A percentile compares a stretch with the other conserved stretches of the same genome.
Conservation (phyloP, 2,113 vertebrate species). For the Sander lucioperca region DNA sequence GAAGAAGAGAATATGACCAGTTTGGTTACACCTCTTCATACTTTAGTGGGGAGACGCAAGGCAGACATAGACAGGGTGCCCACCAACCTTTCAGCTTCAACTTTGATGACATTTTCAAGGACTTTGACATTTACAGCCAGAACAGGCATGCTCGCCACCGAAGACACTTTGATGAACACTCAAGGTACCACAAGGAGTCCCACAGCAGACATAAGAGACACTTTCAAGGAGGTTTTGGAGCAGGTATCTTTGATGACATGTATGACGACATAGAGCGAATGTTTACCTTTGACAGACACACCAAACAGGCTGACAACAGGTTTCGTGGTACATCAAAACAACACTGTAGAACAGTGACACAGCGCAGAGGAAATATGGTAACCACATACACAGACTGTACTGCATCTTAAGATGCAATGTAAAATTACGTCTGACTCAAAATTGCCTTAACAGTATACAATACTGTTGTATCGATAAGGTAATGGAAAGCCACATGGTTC, state of each 20-base stretch:
- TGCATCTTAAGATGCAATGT: slow-evolving; percentile 63
- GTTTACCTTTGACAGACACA: slow-evolving; percentile 92
- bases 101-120: slow-evolving; percentile 94
- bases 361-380: slow-evolving; percentile 97
- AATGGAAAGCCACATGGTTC: slow-evolving; percentile 28
- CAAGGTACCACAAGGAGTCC: slow-evolving; percentile 87
- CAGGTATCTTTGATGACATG: slow-evolving; percentile 91
- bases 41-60: slow-evolving; percentile 77
- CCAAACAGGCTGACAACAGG: slow-evolving; percentile 85
- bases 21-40: slow-evolving; percentile 82
- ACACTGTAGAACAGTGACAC: slow-evolving; percentile 96
- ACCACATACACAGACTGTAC: slow-evolving; percentile 98
- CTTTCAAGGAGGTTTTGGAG: slow-evolving; percentile 91
- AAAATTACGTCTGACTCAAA: background rate
- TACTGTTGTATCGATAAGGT: slow-evolving; percentile 34
- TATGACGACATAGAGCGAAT: slow-evolving; percentile 96
- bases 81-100: slow-evolving; percentile 93
- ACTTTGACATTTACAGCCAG: slow-evolving; percentile 92
- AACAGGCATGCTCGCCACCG: slow-evolving; percentile 87
- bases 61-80: slow-evolving; percentile 77
- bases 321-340: slow-evolving; percentile 91
- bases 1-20: slow-evolving; percentile 90
- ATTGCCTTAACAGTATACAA: slow-evolving; percentile 31
- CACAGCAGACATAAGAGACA: slow-evolving; percentile 89
- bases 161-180: slow-evolving; percentile 93